Percentiles rank a stretch among this genome's conserved stretches.
Evolutionary conservation across 2,113 vertebrate genomes (phyloP).

Genomic region (Crotalus viridis): DNA sequence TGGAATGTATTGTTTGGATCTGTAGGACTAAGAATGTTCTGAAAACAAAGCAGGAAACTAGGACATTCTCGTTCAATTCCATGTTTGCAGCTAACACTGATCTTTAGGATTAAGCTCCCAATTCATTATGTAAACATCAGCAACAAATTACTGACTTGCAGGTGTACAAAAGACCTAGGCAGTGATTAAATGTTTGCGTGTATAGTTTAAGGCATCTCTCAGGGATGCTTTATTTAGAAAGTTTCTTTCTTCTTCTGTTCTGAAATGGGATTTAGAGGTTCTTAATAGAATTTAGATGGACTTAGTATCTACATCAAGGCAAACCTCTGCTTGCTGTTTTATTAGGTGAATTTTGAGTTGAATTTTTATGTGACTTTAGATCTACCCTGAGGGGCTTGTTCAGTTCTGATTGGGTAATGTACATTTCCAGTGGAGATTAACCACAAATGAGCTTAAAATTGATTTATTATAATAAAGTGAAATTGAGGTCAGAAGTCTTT

Average conservation of each 20-base stretch:
- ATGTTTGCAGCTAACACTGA: background rate
- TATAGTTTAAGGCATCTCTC: slow-evolving; percentile 59
- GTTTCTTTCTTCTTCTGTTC: slow-evolving; percentile 64
- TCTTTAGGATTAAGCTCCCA: slow-evolving; percentile 1
- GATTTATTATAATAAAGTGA: slow-evolving; percentile 73
- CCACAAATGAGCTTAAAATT: slow-evolving; percentile 74
- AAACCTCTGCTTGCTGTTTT: slow-evolving; percentile 66
- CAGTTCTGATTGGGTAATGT: slow-evolving; percentile 72
- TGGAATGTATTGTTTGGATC: background rate
- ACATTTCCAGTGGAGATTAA: slow-evolving; percentile 77
- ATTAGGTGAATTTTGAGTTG: slow-evolving; percentile 74
- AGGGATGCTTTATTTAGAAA: slow-evolving; percentile 61
- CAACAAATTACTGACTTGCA: slow-evolving; percentile 63
- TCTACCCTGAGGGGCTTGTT: slow-evolving; percentile 64
- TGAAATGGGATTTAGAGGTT: slow-evolving; percentile 70
- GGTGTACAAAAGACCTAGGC: slow-evolving; percentile 55
- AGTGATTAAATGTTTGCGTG: slow-evolving; percentile 68
- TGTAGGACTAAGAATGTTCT: background rate
- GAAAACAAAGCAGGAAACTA: background rate
- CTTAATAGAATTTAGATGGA: slow-evolving; percentile 75
- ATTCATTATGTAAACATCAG: slow-evolving; percentile 44
- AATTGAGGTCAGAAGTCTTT: slow-evolving; percentile 68
- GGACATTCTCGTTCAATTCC: background rate
- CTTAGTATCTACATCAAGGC: slow-evolving; percentile 70
- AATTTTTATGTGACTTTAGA: slow-evolving; percentile 77